Percentiles rank a stretch among this genome's conserved stretches.
phyloP scores from a whole-genome alignment of 2,888 invertebrate species.

The Notodonta ziczac region DNA sequence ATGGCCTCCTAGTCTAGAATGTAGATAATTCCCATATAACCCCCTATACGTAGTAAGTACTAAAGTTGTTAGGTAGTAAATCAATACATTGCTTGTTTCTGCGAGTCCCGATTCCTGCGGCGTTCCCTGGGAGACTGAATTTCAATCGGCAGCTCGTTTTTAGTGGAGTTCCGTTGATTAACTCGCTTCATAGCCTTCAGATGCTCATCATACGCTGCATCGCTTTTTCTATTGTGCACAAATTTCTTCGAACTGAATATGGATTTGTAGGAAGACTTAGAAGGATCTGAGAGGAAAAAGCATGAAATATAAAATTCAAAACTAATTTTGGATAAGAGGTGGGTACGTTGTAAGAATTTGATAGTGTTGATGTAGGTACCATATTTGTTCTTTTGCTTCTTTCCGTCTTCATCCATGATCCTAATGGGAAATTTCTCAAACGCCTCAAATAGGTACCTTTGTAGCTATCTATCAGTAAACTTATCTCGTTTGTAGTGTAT shows the following conservation, averaged over 20 bases:
- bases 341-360: too few species aligned
- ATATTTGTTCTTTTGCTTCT: too few species aligned
- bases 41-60: too few species aligned
- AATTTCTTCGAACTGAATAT: not conserved
- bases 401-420: not conserved
- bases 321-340: too few species aligned
- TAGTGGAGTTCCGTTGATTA: conserved; percentile 38
- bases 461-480: too few species aligned
- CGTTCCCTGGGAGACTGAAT: conserved; percentile 52
- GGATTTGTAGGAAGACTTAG: not conserved
- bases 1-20: too few species aligned
- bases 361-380: too few species aligned
- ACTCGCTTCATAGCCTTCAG: conserved; percentile 60
- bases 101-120: conserved; percentile 33
- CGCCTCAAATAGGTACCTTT: too few species aligned
- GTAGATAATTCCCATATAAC: too few species aligned
- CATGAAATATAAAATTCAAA: not conserved
- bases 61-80: too few species aligned
- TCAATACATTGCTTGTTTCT: conserved; percentile 24
- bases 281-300: not conserved
- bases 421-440: too few species aligned
- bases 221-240: not conserved
- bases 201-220: conserved; percentile 53
- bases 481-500: too few species aligned
- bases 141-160: conserved; percentile 7